These are phyloP conservation scores for Pardalotus punctatus DNA, from an alignment of 2,113 vertebrate genomes.

Conservation along the genomic window DNA sequence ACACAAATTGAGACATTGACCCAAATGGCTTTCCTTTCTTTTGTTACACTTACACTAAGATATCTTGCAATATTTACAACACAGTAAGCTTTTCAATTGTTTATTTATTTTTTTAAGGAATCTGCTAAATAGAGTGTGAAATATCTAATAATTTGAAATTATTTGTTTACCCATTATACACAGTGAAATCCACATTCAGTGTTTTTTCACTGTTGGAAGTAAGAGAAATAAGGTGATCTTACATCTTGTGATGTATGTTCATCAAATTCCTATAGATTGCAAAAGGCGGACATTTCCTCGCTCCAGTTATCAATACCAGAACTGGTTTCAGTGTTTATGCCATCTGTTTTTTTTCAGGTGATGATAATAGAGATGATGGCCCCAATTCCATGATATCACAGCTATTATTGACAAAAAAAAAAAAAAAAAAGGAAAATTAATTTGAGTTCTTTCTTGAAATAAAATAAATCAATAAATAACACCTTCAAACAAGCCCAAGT, in stretches of 20 bases:
- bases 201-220: neutral
- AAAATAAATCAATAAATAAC: neutral
- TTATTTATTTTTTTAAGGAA: neutral
- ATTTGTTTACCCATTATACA: neutral
- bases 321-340: neutral
- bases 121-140: neutral
- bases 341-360: neutral
- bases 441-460: neutral
- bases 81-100: accelerated
- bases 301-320: neutral
- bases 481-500: accelerated
- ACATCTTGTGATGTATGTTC: neutral
- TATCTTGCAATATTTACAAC: neutral
- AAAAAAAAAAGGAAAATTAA: neutral
- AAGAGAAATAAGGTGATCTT: neutral
- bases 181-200: neutral
- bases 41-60: neutral
- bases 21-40: neutral
- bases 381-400: neutral
- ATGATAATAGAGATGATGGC: neutral
- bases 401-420: neutral
- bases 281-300: neutral
- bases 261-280: neutral
- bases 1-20: neutral
- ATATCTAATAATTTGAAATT: neutral